These are phyloP conservation scores for Dicrostonyx torquatus DNA, from an alignment of 2,797 vertebrate species.

Conservation along the genomic window DNA sequence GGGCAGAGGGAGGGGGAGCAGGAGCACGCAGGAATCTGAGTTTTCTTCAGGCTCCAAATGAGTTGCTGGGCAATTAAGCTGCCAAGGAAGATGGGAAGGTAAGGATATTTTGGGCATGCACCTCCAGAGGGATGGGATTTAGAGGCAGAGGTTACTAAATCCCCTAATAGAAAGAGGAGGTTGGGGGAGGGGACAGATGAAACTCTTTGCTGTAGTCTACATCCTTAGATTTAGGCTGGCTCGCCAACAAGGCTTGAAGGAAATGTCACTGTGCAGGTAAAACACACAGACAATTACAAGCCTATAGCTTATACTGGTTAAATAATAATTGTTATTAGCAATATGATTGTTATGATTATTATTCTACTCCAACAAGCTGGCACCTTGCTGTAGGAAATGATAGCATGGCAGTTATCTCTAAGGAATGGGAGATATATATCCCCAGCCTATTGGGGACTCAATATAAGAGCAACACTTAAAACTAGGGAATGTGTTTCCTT, in stretches of 20 bases:
- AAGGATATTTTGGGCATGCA: conserved; percentile 29
- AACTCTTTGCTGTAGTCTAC: conserved; percentile 2
- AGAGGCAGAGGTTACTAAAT: conserved; percentile 25
- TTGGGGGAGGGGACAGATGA: neutral
- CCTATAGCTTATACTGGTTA: conserved; percentile 48
- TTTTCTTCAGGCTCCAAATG: conserved; percentile 60
- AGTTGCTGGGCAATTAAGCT: conserved; percentile 65
- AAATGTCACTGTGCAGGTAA: conserved; percentile 40
- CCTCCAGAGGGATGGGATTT: conserved; percentile 52
- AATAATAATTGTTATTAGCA: conserved; percentile 51
- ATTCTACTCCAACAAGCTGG: conserved; percentile 25
- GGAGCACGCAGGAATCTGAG: neutral
- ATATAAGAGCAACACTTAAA: conserved; percentile 12
- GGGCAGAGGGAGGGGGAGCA: neutral
- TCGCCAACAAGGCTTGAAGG: conserved; percentile 23
- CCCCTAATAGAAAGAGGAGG: conserved; percentile 23
- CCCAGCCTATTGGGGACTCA: neutral
- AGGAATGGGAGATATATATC: neutral
- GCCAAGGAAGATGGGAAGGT: conserved; percentile 50
- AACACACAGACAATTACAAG: conserved; percentile 19
- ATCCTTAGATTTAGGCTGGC: conserved; percentile 42
- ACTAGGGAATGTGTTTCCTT: neutral
- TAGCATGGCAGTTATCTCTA: conserved; percentile 34
- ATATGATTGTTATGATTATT: conserved; percentile 47
- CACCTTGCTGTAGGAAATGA: conserved; percentile 28